Evolutionary conservation across 2,797 vertebrate species (phyloP).

Genomic region (Netta rufina): DNA sequence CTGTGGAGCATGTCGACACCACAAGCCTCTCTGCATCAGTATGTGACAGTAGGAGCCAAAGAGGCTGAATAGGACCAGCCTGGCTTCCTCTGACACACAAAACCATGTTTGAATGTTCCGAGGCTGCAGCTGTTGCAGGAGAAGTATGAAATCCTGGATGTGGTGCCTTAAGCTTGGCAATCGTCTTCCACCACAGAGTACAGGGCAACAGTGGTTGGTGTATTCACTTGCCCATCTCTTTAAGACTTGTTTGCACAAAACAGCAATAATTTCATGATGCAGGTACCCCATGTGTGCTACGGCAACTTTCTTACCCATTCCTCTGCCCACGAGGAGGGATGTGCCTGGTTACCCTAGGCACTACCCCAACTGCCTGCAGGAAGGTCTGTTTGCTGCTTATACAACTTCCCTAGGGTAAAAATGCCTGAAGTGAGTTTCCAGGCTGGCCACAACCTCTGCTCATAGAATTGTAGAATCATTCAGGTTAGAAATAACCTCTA

Average conservation of each 20-base stretch:
- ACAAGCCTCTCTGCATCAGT: neutral
- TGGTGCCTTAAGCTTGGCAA: neutral
- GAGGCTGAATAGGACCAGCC: neutral
- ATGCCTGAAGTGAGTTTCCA: neutral
- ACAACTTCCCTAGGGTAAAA: neutral
- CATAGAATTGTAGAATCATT: no score
- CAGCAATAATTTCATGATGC: neutral
- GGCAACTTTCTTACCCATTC: neutral
- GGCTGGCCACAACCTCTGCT: neutral
- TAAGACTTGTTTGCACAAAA: neutral
- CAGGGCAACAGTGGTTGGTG: no score
- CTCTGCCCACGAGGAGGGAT: neutral
- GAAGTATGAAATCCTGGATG: neutral
- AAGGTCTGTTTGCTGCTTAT: neutral
- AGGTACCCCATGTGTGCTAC: neutral
- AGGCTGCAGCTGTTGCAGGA: neutral
- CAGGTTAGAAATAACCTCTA: no score
- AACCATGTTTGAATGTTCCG: neutral
- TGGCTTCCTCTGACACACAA: neutral
- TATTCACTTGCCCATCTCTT: neutral
- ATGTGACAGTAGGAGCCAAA: neutral
- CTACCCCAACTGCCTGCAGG: neutral
- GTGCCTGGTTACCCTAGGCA: no score
- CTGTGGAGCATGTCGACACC: fast-evolving
- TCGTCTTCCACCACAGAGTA: neutral